Evolutionary conservation across 2,888 invertebrate genomes (phyloP).

Genomic region (Halictus ligatus): DNA sequence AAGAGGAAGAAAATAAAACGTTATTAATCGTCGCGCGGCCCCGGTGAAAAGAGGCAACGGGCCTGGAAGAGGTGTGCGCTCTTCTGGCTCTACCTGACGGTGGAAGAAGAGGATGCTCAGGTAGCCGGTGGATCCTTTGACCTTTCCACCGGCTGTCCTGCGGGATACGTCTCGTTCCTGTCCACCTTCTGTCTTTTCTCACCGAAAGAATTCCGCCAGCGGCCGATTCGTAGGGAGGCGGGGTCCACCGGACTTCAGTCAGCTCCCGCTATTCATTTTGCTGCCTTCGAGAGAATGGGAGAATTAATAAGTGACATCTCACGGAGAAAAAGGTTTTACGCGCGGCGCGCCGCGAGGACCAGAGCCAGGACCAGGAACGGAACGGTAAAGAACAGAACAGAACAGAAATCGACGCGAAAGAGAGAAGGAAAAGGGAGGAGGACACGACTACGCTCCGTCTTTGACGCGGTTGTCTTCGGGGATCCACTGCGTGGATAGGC

Average conservation of each 20-base stretch:
- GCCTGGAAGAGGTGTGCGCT: conserved; percentile 19
- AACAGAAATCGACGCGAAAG: conserved; percentile 16
- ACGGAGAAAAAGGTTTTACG: conserved; percentile 78
- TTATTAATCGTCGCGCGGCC: conserved; percentile 79
- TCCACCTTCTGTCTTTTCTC: conserved; percentile 72
- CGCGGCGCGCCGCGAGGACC: conserved; percentile 57
- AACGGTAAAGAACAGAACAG: conserved; percentile 9
- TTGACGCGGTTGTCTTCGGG: conserved; percentile 53
- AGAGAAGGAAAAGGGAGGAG: conserved; percentile 31
- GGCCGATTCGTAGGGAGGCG: conserved; percentile 63
- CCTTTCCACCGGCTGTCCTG: conserved; percentile 79
- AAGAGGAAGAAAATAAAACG: conserved; percentile 34
- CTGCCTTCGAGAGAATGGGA: conserved; percentile 77
- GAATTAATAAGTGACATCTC: conserved; percentile 84
- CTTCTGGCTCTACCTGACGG: conserved; percentile 47
- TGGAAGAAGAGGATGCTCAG: conserved; percentile 73
- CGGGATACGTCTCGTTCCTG: conserved; percentile 76
- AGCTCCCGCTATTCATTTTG: conserved; percentile 79
- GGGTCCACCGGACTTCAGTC: conserved; percentile 45
- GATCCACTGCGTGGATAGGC: conserved; percentile 55
- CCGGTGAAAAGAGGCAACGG: conserved; percentile 67
- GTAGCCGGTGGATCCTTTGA: conserved; percentile 81
- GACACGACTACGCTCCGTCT: conserved; percentile 34
- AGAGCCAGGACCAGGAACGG: neutral
- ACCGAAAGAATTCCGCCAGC: conserved; percentile 67